These are phyloP conservation scores for Rissa tridactyla DNA, from an alignment of 2,113 vertebrate genomes.

Conservation along the genomic window DNA sequence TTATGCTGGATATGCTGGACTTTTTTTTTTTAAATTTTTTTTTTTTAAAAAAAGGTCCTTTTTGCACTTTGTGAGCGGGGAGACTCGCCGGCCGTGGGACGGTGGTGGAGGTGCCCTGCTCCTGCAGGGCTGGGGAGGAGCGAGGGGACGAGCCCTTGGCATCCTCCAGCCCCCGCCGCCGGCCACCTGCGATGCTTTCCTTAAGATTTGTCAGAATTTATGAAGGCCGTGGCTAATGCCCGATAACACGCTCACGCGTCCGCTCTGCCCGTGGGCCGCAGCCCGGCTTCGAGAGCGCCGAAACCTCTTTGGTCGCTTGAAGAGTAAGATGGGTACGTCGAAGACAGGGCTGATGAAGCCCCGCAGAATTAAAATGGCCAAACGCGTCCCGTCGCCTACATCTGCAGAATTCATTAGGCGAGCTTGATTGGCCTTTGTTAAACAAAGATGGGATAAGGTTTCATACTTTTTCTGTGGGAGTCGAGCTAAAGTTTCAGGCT, in stretches of 20 bases:
- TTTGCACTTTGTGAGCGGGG: constrained; percentile 57
- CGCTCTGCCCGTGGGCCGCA: neutral
- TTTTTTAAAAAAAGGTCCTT: constrained; percentile 28
- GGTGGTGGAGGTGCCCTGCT: constrained; percentile 5
- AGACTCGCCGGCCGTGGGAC: constrained; percentile 38
- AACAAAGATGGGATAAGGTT: constrained; percentile 96
- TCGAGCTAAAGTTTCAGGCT: constrained; percentile 94
- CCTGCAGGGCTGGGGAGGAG: neutral
- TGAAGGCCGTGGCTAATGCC: constrained; percentile 66
- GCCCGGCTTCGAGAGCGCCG: neutral
- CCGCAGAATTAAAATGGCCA: constrained; percentile 70
- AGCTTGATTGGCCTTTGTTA: constrained; percentile 88
- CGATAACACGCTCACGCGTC: constrained; percentile 32
- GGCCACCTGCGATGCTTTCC: constrained; percentile 75
- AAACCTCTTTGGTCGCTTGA: neutral
- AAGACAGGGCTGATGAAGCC: constrained; percentile 77
- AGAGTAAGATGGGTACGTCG: constrained; percentile 45
- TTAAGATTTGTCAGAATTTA: constrained; percentile 76
- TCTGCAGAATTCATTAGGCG: constrained; percentile 95
- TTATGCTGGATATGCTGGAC: constrained; percentile 79
- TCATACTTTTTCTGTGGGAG: constrained; percentile 95
- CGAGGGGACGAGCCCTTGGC: neutral
- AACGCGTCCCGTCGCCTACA: constrained; percentile 75
- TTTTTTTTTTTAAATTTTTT: neutral
- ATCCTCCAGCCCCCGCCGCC: neutral